phyloP scores from a whole-genome alignment of 2,797 vertebrate genomes.

The Pampus argenteus region DNA sequence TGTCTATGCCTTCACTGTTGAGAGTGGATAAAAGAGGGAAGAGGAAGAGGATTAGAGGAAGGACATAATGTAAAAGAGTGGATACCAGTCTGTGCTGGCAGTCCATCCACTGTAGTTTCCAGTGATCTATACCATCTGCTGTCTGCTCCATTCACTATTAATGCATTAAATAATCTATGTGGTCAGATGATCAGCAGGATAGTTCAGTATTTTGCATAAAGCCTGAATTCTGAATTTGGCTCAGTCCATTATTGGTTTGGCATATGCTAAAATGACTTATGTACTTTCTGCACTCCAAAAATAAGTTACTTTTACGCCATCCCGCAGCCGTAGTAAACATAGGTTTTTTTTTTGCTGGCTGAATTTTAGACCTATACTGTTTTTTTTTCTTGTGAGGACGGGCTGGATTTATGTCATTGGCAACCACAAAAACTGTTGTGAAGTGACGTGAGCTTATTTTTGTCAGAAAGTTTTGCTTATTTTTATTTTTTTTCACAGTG shows the following conservation, averaged over 20 bases:
- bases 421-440: not conserved
- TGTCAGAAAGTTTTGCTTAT: constrained; percentile 6
- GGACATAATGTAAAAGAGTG: constrained; percentile 23
- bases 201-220: constrained; percentile 17
- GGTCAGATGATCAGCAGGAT: constrained; percentile 20
- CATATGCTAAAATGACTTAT: too few relatives aligned
- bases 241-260: too few relatives aligned
- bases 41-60: constrained; percentile 14
- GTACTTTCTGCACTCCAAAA: too few relatives aligned
- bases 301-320: too few relatives aligned
- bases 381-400: too few relatives aligned
- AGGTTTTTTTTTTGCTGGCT: too few relatives aligned
- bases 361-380: too few relatives aligned
- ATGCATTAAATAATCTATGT: constrained; percentile 64
- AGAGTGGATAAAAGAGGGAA: not conserved
- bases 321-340: too few relatives aligned
- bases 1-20: not conserved
- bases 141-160: constrained; percentile 55
- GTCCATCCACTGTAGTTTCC: constrained; percentile 17
- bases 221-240: not conserved
- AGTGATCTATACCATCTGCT: constrained; percentile 58
- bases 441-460: constrained; percentile 11
- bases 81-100: constrained; percentile 39
- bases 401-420: constrained; percentile 3
- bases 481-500: too few relatives aligned